Conservation (phyloP, 2,797 vertebrate species). For the Dermochelys coriacea region DNA sequence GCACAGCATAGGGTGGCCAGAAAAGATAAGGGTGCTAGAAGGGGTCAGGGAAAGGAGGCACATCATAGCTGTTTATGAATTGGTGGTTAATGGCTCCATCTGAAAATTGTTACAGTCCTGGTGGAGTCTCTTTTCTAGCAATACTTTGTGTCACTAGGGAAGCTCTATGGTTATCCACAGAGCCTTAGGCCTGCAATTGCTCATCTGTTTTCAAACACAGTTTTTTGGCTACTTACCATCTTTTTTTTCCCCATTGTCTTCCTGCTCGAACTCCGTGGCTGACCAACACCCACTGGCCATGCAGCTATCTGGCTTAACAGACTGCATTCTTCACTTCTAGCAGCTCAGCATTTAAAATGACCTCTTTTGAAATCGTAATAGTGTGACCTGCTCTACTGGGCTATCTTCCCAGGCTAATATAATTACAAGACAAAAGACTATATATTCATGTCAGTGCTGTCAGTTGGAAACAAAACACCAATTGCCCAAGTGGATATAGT, state of each 20-base stretch:
- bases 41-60: neutral
- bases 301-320: neutral
- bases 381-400: neutral
- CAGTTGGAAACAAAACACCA: conserved; percentile 37
- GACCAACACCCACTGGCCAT: rapidly evolving
- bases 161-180: neutral
- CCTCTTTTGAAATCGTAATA: neutral
- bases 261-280: rapidly evolving
- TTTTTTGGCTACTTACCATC: neutral
- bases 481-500: neutral
- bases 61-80: neutral
- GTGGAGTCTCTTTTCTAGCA: neutral
- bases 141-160: neutral
- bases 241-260: rapidly evolving
- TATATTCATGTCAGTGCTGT: conserved; percentile 20
- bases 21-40: neutral
- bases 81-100: neutral
- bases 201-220: neutral
- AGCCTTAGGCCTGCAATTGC: neutral
- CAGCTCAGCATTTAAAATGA: conserved; percentile 7
- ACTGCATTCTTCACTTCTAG: neutral
- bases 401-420: neutral
- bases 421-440: neutral
- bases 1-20: neutral
- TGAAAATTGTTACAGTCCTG: neutral